Conservation (phyloP, 2,797 vertebrate genomes). For the Ataeniobius toweri region DNA sequence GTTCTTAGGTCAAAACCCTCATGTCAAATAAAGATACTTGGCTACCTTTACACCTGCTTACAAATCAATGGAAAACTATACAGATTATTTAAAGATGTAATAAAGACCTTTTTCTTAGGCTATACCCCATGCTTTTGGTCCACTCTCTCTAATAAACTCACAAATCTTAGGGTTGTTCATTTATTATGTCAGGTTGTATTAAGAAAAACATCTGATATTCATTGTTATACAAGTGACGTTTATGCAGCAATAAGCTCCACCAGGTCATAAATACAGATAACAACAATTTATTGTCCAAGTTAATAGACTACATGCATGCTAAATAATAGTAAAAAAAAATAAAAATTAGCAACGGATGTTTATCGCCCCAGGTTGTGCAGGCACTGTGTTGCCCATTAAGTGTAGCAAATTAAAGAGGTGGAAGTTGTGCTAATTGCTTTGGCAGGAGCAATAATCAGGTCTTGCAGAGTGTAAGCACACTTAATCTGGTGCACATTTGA, state of each 20-base stretch:
- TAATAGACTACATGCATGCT: background rate
- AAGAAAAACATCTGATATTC: background rate
- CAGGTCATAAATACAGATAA: background rate
- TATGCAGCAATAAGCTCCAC: background rate
- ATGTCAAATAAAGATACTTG: background rate
- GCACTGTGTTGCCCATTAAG: background rate
- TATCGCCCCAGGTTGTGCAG: background rate
- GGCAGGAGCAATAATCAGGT: background rate
- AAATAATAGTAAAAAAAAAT: background rate
- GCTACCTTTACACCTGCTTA: background rate
- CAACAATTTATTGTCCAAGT: background rate
- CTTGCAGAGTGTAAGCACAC: slow-evolving; percentile 18
- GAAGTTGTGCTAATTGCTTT: background rate
- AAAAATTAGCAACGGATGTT: background rate
- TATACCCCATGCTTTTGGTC: slow-evolving; percentile 3
- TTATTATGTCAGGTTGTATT: background rate
- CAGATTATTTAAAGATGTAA: background rate
- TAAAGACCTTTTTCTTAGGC: background rate
- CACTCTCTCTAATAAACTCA: slow-evolving; percentile 13
- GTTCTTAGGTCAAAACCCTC: background rate
- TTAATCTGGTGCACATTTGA: slow-evolving; percentile 30
- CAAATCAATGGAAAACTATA: background rate
- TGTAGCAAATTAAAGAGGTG: background rate
- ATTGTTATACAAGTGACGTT: background rate
- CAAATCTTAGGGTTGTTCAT: slow-evolving; percentile 25